phyloP scores from a whole-genome alignment of 2,113 vertebrate species.

The Erythrolamprus reginae region DNA sequence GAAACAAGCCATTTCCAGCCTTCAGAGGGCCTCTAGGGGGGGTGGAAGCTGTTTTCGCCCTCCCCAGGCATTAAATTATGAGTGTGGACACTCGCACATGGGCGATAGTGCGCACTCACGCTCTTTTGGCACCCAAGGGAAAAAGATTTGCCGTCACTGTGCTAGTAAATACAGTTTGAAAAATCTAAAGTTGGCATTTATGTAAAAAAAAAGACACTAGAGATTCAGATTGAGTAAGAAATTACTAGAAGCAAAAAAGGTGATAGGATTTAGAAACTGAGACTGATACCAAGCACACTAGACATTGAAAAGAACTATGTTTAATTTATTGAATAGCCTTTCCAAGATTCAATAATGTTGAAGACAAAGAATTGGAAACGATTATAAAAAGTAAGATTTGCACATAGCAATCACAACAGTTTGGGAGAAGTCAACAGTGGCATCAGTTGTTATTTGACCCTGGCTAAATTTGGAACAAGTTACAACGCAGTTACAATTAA shows the following conservation, averaged over 20 bases:
- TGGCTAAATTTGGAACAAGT: not conserved
- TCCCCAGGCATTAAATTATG: too few relatives aligned
- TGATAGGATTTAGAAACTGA: not conserved
- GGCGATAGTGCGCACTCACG: too few relatives aligned
- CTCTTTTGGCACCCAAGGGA: too few relatives aligned
- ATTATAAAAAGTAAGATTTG: not conserved
- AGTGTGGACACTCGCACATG: too few relatives aligned
- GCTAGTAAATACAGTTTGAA: not conserved
- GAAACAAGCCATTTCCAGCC: too few relatives aligned
- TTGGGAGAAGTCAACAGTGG: not conserved
- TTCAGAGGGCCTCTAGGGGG: too few relatives aligned
- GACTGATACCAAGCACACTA: not conserved
- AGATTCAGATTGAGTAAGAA: not conserved
- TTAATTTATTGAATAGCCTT: not conserved
- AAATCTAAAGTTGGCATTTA: not conserved
- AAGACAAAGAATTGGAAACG: not conserved
- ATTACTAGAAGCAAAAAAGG: not conserved
- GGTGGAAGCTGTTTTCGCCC: too few relatives aligned
- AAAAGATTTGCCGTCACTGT: too few relatives aligned
- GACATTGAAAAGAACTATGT: not conserved
- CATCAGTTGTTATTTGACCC: not conserved
- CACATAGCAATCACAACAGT: not conserved
- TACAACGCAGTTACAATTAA: not conserved
- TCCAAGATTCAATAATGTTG: not conserved
- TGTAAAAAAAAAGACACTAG: not conserved